Conservation (phyloP, 92 coral and sea anemone genomes). For the Heteractis magnifica region DNA sequence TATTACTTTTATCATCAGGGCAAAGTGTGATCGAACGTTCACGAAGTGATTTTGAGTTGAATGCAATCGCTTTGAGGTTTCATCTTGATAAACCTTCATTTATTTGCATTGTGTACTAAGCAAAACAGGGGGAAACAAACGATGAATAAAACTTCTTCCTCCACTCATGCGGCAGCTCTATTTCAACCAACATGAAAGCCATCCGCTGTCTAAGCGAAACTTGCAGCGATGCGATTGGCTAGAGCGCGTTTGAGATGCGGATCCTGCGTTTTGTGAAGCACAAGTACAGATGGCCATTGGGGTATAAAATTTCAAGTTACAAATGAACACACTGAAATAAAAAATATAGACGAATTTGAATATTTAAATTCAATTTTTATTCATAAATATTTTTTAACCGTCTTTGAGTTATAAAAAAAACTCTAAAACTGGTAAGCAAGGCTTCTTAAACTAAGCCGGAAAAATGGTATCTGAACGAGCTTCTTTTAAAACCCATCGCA, state of each 20-base stretch:
- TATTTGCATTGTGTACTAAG: slow-evolving; percentile 4
- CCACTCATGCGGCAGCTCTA: slow-evolving; percentile 17
- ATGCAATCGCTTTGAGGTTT: background rate
- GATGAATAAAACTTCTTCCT: slow-evolving; percentile 2
- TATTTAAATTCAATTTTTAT: background rate
- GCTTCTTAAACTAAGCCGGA: background rate
- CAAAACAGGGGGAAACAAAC: background rate
- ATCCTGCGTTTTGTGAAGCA: slow-evolving; percentile 10
- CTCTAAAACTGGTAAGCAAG: background rate
- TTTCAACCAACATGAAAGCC: slow-evolving; percentile 24
- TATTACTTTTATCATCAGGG: background rate
- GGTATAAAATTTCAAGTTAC: slow-evolving; percentile 24
- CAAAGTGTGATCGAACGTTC: slow-evolving; percentile 13
- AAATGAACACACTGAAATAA: slow-evolving; percentile 7
- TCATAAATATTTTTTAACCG: background rate
- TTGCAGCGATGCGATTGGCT: slow-evolving; percentile 26
- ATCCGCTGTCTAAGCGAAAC: slow-evolving; percentile 19
- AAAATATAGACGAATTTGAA: slow-evolving; percentile 2
- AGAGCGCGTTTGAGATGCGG: slow-evolving; percentile 9
- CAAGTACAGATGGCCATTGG: slow-evolving; percentile 22
- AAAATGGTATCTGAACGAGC: background rate
- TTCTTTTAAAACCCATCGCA: slow-evolving; percentile 12
- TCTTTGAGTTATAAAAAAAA: background rate
- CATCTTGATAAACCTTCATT: slow-evolving; percentile 10
- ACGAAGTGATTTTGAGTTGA: slow-evolving; percentile 2